phyloP scores from a whole-genome alignment of 2,888 invertebrate genomes.

The Dexiosoma caninum region DNA sequence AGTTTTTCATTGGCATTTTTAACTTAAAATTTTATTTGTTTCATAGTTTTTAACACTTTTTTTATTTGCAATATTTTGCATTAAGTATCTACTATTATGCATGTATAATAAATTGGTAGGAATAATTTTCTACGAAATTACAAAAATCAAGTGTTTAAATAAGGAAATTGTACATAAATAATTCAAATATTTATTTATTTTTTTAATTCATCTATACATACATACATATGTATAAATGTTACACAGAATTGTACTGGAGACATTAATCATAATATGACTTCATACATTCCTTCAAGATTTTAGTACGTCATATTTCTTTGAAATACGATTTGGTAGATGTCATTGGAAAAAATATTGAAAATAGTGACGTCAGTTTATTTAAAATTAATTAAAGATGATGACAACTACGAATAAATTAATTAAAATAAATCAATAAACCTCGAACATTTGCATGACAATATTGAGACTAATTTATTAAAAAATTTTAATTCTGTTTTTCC shows the following conservation, averaged over 20 bases:
- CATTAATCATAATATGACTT: slow-evolving; percentile 29
- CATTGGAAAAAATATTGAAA: background rate
- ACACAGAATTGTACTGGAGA: background rate
- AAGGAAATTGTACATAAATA: background rate
- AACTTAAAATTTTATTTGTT: too few relatives aligned
- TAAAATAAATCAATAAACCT: too few relatives aligned
- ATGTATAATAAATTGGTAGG: background rate
- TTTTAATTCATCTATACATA: background rate
- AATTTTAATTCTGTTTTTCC: too few relatives aligned
- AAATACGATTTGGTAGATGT: slow-evolving; percentile 6
- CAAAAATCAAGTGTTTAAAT: background rate
- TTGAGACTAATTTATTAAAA: too few relatives aligned
- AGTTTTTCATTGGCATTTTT: slow-evolving; percentile 24
- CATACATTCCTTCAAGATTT: background rate
- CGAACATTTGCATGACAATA: too few relatives aligned
- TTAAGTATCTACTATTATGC: background rate
- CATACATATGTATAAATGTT: background rate
- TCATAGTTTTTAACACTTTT: background rate
- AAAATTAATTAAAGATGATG: background rate
- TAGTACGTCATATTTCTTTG: slow-evolving; percentile 16
- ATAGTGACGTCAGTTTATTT: slow-evolving; percentile 20
- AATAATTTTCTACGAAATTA: background rate
- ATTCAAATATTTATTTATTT: background rate
- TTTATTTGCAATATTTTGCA: background rate
- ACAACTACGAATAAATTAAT: too few relatives aligned